Evolutionary conservation across 1,140 invertebrate species (phyloP).

Genomic region (Odontomachus brunneus): DNA sequence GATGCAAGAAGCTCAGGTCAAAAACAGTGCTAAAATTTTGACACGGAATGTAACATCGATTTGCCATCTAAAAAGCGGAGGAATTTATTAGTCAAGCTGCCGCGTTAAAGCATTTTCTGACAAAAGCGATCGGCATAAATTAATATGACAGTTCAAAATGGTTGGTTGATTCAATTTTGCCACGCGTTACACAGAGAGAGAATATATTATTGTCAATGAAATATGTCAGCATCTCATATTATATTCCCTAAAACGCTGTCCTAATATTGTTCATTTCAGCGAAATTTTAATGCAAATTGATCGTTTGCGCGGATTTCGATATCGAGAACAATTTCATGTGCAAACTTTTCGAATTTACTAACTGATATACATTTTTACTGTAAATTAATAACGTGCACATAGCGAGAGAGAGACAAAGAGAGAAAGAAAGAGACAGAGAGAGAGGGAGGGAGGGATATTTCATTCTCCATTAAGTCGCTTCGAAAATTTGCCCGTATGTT

Average conservation of each 20-base stretch:
- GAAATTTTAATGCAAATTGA: constrained; percentile 15
- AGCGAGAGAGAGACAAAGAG: background rate
- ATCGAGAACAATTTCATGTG: background rate
- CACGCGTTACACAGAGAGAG: background rate
- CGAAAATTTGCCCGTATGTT: constrained; percentile 42
- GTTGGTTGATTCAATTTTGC: background rate
- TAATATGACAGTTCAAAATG: constrained; percentile 8
- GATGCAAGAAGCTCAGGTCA: too few relatives aligned
- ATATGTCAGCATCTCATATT: background rate
- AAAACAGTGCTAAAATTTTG: too few relatives aligned
- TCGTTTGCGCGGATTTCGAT: constrained; percentile 8
- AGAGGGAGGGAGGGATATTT: background rate
- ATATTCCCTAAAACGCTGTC: background rate
- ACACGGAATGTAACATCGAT: too few relatives aligned
- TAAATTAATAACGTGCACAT: constrained; percentile 23
- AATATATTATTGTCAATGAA: constrained; percentile 9
- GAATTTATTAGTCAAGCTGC: background rate
- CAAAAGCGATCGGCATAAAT: background rate
- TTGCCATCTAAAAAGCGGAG: background rate
- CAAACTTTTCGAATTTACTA: constrained; percentile 30
- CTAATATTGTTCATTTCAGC: background rate
- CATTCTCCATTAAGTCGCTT: constrained; percentile 38
- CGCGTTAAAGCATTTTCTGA: constrained; percentile 1
- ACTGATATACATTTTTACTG: constrained; percentile 24
- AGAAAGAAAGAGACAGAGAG: background rate